Percentiles rank a stretch among this genome's conserved stretches.
Evolutionary conservation across 2,888 invertebrate genomes (phyloP).

Genomic region (Lepeophtheirus nordmannii): DNA sequence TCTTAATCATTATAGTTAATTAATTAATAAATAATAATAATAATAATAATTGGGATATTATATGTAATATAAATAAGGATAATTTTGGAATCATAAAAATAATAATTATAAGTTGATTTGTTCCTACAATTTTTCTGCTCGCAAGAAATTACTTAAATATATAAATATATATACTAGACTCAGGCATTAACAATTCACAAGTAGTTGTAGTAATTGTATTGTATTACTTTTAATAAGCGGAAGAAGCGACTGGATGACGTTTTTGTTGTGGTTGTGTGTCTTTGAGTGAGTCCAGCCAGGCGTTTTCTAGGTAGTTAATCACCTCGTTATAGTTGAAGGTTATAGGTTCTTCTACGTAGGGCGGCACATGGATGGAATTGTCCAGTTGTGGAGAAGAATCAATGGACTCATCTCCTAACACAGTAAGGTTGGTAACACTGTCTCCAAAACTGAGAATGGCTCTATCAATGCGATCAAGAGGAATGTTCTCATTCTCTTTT

Average conservation of each 20-base stretch:
- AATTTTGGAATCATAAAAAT: not conserved
- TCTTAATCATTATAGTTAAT: not conserved
- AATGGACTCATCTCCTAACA: not conserved
- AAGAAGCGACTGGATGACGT: not conserved
- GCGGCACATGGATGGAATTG: not conserved
- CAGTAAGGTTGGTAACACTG: conserved; percentile 5
- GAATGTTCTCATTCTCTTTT: not conserved
- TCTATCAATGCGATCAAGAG: conserved; percentile 3
- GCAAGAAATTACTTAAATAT: too few species aligned
- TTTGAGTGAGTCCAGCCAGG: conserved; percentile 5
- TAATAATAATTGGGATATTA: not conserved
- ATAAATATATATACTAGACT: too few species aligned
- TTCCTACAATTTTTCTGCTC: too few species aligned
- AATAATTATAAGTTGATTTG: not conserved
- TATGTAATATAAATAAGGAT: not conserved
- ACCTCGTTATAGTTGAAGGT: conserved; percentile 1
- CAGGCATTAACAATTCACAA: too few species aligned
- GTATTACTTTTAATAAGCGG: not conserved
- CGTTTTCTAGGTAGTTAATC: not conserved
- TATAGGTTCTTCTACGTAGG: not conserved
- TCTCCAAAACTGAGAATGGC: conserved; percentile 18
- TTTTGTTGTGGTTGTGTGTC: not conserved
- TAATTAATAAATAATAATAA: conserved; percentile 1
- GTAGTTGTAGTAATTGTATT: too few species aligned
- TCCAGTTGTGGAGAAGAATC: not conserved